Evolutionary conservation across 2,113 vertebrate genomes (phyloP), one percentile per base, ranked within the genome.

Genomic region (Campylorhamphus procurvoides): DNA sequence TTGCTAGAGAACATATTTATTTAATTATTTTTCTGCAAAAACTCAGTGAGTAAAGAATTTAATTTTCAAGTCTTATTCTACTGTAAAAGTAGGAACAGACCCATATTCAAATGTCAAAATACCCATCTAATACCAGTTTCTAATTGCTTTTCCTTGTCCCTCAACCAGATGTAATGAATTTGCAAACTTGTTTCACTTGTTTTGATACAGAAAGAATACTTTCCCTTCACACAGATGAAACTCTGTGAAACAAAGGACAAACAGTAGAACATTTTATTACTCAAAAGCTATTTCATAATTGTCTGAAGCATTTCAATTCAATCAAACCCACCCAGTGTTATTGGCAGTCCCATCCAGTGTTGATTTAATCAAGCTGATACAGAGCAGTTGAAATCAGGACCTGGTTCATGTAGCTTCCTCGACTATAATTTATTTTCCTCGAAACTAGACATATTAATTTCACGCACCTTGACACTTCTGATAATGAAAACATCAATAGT

Each of bases 341-440:
- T 47, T 80, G 76, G 75, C 68, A 94, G 74, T 60, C 68, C 81
- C 80, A 84, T 72, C 18, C 91, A 91, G 68, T 17, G 77, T 84
- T 94, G 94, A 92, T 96, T 98, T 98, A 98, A 98, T 97, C 97
- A 97, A 93, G 80, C 55, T 69, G 60, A 95, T 42, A 93, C 72
- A 86, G 39, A 92, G 95, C 82, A 88, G 55, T 73, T 79, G 75
- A 69, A 79, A 92, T 83, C 71, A 86, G 27, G 82, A 50, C 92
- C 50, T 5, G 42, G 72, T 77, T 92, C 90, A 95, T 87, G 56
- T 18, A 87, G 62, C 37, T 69, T 82, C 91, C 87, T 80, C 93
- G 90, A 81, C 7, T 47, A 90, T 93, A 97, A 97, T 97, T 97
- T 92, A 95, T 96, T 95, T 93, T 89, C 63, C 73, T 89, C 33